phyloP scores from a whole-genome alignment of 2,888 invertebrate species.

The Dysmachus trigonus region DNA sequence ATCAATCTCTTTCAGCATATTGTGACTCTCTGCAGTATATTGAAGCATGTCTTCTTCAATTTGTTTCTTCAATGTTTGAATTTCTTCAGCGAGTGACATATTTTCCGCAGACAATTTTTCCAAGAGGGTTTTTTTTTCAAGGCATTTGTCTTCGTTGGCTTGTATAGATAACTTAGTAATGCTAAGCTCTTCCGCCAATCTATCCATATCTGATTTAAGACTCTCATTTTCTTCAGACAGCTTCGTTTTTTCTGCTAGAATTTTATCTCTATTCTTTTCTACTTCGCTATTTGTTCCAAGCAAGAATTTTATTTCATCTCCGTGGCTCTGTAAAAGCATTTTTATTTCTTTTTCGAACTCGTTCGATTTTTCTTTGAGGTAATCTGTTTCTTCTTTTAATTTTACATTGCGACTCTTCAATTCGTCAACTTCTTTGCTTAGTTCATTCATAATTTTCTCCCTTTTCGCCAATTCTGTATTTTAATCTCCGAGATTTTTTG shows the following conservation, averaged over 20 bases:
- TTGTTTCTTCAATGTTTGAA: conserved; percentile 57
- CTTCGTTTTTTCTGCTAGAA: conserved; percentile 43
- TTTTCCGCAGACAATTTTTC: conserved; percentile 58
- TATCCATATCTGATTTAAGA: conserved; percentile 51
- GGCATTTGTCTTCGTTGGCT: conserved; percentile 53
- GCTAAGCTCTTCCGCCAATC: conserved; percentile 54
- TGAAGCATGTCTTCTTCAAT: conserved; percentile 60
- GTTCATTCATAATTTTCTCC: conserved; percentile 57
- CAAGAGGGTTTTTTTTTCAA: conserved; percentile 55
- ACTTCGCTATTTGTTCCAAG: conserved; percentile 45
- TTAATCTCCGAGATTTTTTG: conserved; percentile 57
- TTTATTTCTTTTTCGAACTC: conserved; percentile 49
- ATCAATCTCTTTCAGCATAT: conserved; percentile 59
- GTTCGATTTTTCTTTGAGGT: conserved; percentile 52
- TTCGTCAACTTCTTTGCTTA: conserved; percentile 55
- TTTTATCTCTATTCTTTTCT: conserved; percentile 44
- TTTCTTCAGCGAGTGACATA: conserved; percentile 54
- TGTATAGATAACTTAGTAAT: conserved; percentile 54
- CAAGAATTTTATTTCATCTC: conserved; percentile 48
- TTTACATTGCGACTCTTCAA: conserved; percentile 57
- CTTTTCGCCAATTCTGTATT: conserved; percentile 54
- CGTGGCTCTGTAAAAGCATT: conserved; percentile 49
- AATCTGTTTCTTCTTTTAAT: conserved; percentile 55
- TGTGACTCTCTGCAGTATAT: conserved; percentile 59
- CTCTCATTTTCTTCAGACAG: conserved; percentile 49